These are phyloP conservation scores for Caretta caretta DNA, from an alignment of 2,113 vertebrate species.

Conservation along the genomic window DNA sequence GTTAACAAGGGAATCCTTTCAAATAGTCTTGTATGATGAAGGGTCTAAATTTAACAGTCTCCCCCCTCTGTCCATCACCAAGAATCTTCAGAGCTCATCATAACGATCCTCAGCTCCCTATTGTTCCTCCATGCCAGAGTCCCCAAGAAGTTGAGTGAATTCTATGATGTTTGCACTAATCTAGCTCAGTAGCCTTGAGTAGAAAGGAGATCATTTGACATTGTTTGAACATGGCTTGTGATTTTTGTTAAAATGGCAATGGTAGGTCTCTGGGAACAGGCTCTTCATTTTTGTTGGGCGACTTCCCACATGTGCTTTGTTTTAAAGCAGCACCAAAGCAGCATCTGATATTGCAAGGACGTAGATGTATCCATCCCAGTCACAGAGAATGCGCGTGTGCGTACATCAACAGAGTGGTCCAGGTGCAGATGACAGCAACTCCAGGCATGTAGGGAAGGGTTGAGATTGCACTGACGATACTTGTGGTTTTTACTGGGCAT, in stretches of 20 bases:
- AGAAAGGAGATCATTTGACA: not conserved
- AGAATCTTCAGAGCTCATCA: not conserved
- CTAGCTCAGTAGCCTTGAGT: not conserved
- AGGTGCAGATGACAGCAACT: accelerated
- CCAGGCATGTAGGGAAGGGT: not conserved
- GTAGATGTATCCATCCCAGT: not conserved
- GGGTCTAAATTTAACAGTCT: not conserved
- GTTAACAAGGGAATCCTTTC: not conserved
- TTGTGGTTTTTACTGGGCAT: not conserved
- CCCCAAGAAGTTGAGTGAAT: not conserved
- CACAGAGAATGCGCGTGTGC: not conserved
- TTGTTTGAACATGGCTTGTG: not conserved
- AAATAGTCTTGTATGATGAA: not conserved
- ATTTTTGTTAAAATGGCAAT: not conserved
- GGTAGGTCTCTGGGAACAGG: not conserved
- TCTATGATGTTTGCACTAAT: not conserved
- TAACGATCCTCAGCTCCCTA: not conserved
- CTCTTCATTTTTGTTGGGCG: not conserved
- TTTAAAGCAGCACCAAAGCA: not conserved
- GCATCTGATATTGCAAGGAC: not conserved
- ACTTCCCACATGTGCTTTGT: not conserved
- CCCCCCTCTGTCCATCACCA: not conserved
- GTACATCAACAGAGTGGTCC: not conserved
- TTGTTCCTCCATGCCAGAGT: not conserved
- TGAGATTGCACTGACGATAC: not conserved